Percentiles rank a stretch among this genome's conserved stretches.
These are phyloP conservation scores for Himalopsyche japonica DNA, from an alignment of 2,888 invertebrate species.

Conservation along the genomic window DNA sequence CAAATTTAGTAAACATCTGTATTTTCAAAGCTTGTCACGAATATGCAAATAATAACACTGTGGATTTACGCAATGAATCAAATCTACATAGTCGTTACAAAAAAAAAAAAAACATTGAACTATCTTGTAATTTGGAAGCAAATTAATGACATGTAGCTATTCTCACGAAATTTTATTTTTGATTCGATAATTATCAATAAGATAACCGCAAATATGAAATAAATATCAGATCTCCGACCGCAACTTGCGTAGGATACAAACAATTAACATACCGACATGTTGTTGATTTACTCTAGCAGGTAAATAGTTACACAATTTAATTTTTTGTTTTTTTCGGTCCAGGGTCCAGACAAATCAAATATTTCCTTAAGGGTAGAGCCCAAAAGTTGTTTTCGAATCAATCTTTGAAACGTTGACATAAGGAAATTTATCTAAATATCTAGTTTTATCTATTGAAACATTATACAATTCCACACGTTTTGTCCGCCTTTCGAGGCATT, in stretches of 20 bases:
- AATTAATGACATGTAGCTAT: neutral
- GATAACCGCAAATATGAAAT: neutral
- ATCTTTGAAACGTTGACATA: too few species aligned
- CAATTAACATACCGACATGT: neutral
- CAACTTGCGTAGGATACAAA: neutral
- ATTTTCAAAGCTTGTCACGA: neutral
- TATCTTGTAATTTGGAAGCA: neutral
- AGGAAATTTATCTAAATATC: too few species aligned
- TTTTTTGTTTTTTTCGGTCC: neutral
- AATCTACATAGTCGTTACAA: neutral
- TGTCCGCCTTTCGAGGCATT: too few species aligned
- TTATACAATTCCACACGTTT: too few species aligned
- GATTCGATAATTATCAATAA: neutral
- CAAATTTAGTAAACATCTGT: neutral
- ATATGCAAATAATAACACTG: neutral
- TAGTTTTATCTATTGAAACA: too few species aligned
- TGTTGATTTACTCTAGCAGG: neutral
- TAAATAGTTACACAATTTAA: neutral
- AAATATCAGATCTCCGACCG: neutral
- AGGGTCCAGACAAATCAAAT: neutral
- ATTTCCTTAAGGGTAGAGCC: neutral
- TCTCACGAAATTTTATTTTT: neutral
- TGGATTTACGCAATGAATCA: neutral
- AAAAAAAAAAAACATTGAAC: neutral
- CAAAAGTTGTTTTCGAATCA: too few species aligned